Evolutionary conservation across 2,797 vertebrate species (phyloP).

Genomic region (Chanos chanos): DNA sequence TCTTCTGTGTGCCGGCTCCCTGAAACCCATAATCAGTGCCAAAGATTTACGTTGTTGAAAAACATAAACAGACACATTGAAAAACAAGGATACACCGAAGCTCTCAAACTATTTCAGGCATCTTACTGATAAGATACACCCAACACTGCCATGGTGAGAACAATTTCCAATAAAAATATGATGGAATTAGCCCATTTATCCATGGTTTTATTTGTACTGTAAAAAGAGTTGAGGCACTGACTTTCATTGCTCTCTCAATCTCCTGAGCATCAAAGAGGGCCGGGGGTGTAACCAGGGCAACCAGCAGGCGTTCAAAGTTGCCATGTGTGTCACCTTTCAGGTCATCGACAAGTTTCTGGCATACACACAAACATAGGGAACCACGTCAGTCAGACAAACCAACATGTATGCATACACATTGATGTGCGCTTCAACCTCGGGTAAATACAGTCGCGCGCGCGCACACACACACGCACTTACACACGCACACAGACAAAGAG

Average conservation of each 20-base stretch:
- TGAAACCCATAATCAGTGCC: constrained; percentile 42
- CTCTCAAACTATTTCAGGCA: no score
- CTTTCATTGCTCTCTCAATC: constrained; percentile 70
- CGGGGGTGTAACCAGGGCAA: constrained; percentile 67
- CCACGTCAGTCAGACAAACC: neutral
- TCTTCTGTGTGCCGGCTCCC: constrained; percentile 71
- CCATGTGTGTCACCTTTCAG: constrained; percentile 72
- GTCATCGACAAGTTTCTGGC: constrained; percentile 62
- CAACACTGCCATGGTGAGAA: no score
- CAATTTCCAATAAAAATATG: no score
- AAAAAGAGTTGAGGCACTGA: constrained; percentile 41
- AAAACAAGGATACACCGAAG: neutral
- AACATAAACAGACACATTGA: neutral
- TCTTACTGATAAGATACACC: no score
- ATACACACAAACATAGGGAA: neutral
- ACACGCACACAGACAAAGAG: neutral
- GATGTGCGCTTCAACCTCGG: no score
- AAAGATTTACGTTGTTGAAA: no score
- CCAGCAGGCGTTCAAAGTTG: constrained; percentile 66
- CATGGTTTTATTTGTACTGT: no score
- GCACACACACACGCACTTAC: neutral
- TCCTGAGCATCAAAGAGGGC: constrained; percentile 71
- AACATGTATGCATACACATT: neutral
- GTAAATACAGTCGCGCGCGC: neutral
- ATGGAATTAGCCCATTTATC: no score